Evolutionary conservation across 2,113 vertebrate species (phyloP), one percentile per base, ranked within the genome.

Genomic region (Rallus limicola): DNA sequence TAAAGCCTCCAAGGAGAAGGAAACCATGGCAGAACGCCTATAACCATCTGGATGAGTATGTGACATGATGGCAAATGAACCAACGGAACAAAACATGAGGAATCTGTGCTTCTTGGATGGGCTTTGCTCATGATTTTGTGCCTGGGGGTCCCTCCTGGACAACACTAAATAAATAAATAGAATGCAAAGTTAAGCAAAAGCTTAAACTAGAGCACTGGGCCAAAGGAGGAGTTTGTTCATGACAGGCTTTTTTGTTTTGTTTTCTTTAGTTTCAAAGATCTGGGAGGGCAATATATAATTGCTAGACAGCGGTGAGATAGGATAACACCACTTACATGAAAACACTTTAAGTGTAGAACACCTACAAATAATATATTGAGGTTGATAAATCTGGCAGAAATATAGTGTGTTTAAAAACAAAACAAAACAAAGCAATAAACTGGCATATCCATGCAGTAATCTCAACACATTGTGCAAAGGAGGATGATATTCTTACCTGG

Each of bases 151-250:
- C 82, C 79, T 90, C 36, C 18, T 77, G 46, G 91, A 84, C 40
- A 78, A 9, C 9, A 29, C 25, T 86, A 92, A 95, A 94, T 88
- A 95, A 93, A 92, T 92, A 92, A 95, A 83, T 55, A 81, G 28
- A 81, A 93, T 55, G 6, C 4, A 67, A 85, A 92, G 12, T 88
- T 69, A 88, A 86, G 8, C 18, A 68, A 90, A 82, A 88, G 10
- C 28, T 85, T 88, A 58, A 92, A 40, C 34, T 65, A 15, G 40
- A 71, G 71, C 7, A 4, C 16, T 72, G 26, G 10, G 11, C 4
- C 53, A 28, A 58, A 74, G 1, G 6, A 72, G 4, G 1, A 48
- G 4, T 80, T 90, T 65, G 28, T 79, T 82, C 19, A 16, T 2
- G 10, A 24, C 5, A 9, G 0, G 44, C 44, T 5, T 56, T 85